These are phyloP conservation scores for Spea hammondii DNA, from an alignment of 2,797 vertebrate species.

Conservation along the genomic window DNA sequence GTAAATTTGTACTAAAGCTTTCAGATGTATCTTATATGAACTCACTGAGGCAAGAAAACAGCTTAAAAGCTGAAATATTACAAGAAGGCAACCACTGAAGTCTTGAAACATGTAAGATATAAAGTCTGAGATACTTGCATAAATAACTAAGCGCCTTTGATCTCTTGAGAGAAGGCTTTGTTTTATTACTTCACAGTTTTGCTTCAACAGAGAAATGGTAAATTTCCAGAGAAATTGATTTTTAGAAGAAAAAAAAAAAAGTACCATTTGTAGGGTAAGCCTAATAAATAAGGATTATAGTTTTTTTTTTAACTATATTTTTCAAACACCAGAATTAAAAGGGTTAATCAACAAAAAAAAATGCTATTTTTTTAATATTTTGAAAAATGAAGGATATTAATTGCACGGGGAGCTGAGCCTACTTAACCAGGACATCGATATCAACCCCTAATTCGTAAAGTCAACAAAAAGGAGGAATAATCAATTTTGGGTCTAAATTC, in stretches of 20 bases:
- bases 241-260: background rate
- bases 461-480: too few species aligned
- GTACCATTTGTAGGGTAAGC: background rate
- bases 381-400: too few species aligned
- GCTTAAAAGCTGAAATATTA: constrained; percentile 80
- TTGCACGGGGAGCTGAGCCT: too few species aligned
- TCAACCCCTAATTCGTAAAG: too few species aligned
- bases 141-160: constrained; percentile 63
- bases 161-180: constrained; percentile 60
- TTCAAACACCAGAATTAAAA: too few species aligned
- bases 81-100: constrained; percentile 66
- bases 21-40: constrained; percentile 84
- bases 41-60: constrained; percentile 84
- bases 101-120: constrained; percentile 63
- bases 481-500: too few species aligned
- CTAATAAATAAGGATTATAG: background rate
- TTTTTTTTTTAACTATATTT: too few species aligned
- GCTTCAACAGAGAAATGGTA: constrained; percentile 34
- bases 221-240: background rate
- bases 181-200: constrained; percentile 56
- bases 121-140: constrained; percentile 65
- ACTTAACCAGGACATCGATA: too few species aligned
- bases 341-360: too few species aligned
- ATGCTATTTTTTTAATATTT: too few species aligned
- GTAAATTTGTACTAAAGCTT: constrained; percentile 84